These are phyloP conservation scores for Microcebus ravelobensis DNA, from an alignment of 2,113 vertebrate genomes.

Conservation along the genomic window DNA sequence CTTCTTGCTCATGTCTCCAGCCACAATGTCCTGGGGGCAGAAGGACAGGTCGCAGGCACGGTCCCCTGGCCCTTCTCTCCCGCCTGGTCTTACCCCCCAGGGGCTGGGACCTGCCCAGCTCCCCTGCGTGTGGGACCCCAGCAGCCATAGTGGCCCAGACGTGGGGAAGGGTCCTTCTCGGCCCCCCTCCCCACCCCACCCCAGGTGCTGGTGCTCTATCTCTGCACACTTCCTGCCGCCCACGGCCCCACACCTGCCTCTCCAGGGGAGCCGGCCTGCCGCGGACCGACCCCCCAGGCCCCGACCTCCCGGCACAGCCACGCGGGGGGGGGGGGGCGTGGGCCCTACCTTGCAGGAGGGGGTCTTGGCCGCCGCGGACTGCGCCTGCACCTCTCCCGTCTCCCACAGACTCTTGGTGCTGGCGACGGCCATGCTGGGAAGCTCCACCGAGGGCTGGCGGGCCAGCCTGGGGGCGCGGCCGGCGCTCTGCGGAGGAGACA, in stretches of 20 bases:
- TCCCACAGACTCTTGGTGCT: constrained; percentile 94
- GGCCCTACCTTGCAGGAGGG: constrained; percentile 86
- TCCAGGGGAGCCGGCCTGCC: fast-evolving
- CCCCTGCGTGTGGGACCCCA: fast-evolving
- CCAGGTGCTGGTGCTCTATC: too few species aligned
- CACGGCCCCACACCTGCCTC: fast-evolving
- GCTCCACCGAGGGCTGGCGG: constrained; percentile 86
- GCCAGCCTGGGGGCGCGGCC: constrained; percentile 82
- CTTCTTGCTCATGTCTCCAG: constrained; percentile 94
- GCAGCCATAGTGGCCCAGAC: too few species aligned
- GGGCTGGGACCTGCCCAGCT: too few species aligned
- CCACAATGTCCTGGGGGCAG: constrained; percentile 89
- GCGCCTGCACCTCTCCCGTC: constrained; percentile 89
- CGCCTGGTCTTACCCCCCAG: background rate
- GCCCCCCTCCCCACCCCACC: too few species aligned
- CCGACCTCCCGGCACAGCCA: background rate
- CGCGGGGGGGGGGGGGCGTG: too few species aligned
- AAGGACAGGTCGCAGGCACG: fast-evolving
- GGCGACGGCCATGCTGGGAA: constrained; percentile 90
- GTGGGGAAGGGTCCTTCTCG: background rate
- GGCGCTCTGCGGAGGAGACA: constrained; percentile 83
- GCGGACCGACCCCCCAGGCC: background rate
- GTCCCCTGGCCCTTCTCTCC: background rate
- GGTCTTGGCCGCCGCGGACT: constrained; percentile 77
- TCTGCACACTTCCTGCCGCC: too few species aligned